Evolutionary conservation across 2,113 vertebrate species (phyloP).

Genomic region (Pterocles burchelli): DNA sequence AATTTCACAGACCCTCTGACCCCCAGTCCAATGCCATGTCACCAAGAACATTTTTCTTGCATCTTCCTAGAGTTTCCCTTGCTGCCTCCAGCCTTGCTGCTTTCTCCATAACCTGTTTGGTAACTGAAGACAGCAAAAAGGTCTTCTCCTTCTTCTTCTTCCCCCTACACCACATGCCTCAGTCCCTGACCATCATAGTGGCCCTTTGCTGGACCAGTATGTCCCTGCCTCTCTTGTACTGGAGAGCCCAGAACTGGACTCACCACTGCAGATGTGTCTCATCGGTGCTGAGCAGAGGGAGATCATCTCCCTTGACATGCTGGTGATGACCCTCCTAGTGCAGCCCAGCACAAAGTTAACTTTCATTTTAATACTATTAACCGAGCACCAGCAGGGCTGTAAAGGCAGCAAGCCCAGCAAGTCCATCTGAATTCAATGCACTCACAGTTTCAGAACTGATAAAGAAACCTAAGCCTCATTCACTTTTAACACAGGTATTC

Average conservation of each 20-base stretch:
- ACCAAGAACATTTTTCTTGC: not conserved
- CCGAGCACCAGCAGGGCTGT: not conserved
- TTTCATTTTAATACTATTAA: not conserved
- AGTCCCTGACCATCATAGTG: not conserved
- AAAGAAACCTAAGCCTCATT: not conserved
- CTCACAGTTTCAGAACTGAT: not conserved
- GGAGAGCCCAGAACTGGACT: not conserved
- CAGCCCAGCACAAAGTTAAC: not conserved
- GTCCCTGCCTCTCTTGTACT: not conserved
- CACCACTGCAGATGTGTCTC: not conserved
- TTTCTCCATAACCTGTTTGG: not conserved
- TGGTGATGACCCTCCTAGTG: not conserved
- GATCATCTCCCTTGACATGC: not conserved
- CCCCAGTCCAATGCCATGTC: not conserved
- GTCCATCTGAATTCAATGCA: not conserved
- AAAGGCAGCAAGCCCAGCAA: not conserved
- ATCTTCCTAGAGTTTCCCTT: rapidly evolving
- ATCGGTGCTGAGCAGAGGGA: not conserved
- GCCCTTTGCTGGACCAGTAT: not conserved
- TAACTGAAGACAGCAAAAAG: not conserved
- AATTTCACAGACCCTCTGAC: not conserved
- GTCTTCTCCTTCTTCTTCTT: not conserved
- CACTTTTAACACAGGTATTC: not conserved
- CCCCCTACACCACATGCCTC: rapidly evolving
- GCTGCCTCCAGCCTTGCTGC: not conserved